Percentiles rank a stretch among this genome's conserved stretches.
These are phyloP conservation scores for Stratiomys singularior DNA, from an alignment of 2,888 invertebrate species.

Conservation along the genomic window DNA sequence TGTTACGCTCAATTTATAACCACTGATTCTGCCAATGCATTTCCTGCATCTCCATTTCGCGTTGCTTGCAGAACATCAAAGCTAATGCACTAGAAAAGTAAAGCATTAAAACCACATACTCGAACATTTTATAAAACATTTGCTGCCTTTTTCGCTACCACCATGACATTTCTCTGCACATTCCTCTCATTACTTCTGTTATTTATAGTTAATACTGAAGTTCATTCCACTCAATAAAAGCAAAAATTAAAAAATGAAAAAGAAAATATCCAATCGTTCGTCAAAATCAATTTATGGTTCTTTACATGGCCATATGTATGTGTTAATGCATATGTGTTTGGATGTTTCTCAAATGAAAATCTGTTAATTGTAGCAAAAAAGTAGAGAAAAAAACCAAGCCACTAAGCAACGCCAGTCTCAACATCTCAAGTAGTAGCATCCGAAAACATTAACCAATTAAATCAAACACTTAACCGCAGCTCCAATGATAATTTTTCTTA, in stretches of 20 bases:
- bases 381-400: neutral
- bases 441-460: constrained; percentile 43
- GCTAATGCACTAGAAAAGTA: too few relatives aligned
- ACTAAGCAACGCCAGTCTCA: too few relatives aligned
- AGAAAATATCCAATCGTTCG: neutral
- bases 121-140: too few relatives aligned
- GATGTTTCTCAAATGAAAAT: constrained; percentile 6
- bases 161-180: neutral
- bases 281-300: constrained; percentile 1
- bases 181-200: constrained; percentile 17
- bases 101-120: too few relatives aligned
- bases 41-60: too few relatives aligned
- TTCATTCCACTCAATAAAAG: constrained; percentile 13
- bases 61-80: too few relatives aligned
- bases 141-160: neutral
- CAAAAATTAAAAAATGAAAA: too few relatives aligned
- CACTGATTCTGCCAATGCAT: too few relatives aligned
- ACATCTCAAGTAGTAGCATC: constrained; percentile 30
- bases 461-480: constrained; percentile 42
- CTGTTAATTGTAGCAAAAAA: constrained; percentile 31
- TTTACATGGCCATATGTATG: too few relatives aligned
- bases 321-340: neutral
- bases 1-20: too few relatives aligned
- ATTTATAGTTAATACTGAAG: constrained; percentile 23
- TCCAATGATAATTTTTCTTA: constrained; percentile 38